Base-by-base conservation (phyloP, 2,797 vertebrate species). In the Macrochelys suwanniensis region DNA sequence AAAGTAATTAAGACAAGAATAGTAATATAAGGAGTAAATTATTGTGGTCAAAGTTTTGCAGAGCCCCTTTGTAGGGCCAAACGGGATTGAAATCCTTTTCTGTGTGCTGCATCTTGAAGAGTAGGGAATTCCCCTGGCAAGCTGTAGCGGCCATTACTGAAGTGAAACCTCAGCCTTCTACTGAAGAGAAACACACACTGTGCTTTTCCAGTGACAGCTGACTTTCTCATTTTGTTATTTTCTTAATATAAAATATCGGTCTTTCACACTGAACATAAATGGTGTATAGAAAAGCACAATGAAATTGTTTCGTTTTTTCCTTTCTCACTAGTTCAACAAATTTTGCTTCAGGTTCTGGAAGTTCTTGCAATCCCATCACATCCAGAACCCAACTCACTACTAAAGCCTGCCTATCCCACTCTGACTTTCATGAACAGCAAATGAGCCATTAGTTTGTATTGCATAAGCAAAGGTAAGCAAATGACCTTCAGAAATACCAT, bases 381-480 rank as follows among this genome's bases (percentile, higher is more conserved):
- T 21, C 15, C 54, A 50, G 81, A 57, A 47, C 74, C 2, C n/a
- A 93, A 25, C 57, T 15, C 77, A 80, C 6, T 78, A 74, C 19
- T 3, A 74, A 17, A 74, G 31, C 19, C 47, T 91, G 13, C 3
- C n/a, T 56, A 71, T 3, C 5, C 6, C 25, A 21, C 21, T 94
- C 59, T 90, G 21, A 88, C 8, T 56, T 31, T 2, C 10, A 5
- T 56, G 31, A 88, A 76, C 49, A 77, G 28, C 33, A 92, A 45
- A 92, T 61, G 5, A 2, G 0, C 4, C 37, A 7, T 4, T 17
- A 71, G 59, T 56, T 85, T 51, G 4, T 11, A 59, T 6, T 11
- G 76, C 90, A 78, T 80, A 93, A 76, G n/a, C 7, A 76, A 88
- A 87, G 28, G 0, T 71, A 92, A 68, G 33, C 5, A 76, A 88